phyloP scores from a whole-genome alignment of 2,113 vertebrate genomes.

The Myotis yumanensis region DNA sequence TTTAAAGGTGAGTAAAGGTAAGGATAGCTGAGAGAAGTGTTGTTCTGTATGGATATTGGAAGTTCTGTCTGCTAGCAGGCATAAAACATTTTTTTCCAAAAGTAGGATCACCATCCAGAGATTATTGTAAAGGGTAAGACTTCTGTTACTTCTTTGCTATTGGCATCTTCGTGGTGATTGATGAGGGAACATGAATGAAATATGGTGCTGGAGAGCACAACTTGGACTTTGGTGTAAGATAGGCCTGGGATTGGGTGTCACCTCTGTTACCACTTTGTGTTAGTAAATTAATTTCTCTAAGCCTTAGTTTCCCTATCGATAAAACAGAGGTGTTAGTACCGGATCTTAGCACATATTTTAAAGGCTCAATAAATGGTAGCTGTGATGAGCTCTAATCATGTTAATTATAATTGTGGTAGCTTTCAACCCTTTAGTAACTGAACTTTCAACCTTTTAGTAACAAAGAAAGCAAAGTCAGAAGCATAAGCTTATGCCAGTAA shows the following conservation, averaged over 20 bases:
- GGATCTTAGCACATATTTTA: not conserved
- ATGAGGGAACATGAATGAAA: not conserved
- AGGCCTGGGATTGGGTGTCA: not conserved
- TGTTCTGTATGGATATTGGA: not conserved
- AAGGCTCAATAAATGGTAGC: not conserved
- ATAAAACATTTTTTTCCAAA: not conserved
- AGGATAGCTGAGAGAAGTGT: not conserved
- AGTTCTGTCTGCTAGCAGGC: not conserved
- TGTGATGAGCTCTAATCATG: not conserved
- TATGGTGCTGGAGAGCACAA: not conserved
- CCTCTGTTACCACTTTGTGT: not conserved
- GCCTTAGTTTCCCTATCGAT: not conserved
- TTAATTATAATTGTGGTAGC: not conserved
- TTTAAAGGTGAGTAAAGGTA: not conserved
- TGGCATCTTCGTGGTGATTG: not conserved
- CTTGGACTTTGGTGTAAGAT: not conserved
- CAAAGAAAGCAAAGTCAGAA: not conserved
- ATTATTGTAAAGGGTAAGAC: not conserved
- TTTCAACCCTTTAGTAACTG: not conserved
- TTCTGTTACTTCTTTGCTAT: not conserved
- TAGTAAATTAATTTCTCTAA: not conserved
- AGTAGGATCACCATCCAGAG: not conserved
- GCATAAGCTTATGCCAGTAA: not conserved
- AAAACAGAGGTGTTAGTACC: not conserved
- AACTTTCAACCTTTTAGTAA: not conserved